A percentile compares a stretch with the other conserved stretches of the same genome.
Evolutionary conservation across 2,888 invertebrate genomes (phyloP).

Genomic region (Zootermopsis nevadensis): DNA sequence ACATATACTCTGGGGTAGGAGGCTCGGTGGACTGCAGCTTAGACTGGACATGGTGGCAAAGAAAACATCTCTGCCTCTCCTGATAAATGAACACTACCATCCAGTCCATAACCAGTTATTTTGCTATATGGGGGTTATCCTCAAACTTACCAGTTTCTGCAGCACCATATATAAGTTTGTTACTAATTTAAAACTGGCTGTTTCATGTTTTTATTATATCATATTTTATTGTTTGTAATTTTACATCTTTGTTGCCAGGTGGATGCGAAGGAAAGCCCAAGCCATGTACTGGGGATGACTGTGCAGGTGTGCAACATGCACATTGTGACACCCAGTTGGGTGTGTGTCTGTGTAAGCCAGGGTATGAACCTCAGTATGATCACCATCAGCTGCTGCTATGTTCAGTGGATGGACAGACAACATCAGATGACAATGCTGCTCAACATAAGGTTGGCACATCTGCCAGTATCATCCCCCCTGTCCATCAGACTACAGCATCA

Average conservation of each 20-base stretch:
- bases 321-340: constrained; percentile 45
- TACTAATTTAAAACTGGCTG: too few relatives aligned
- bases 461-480: constrained; percentile 32
- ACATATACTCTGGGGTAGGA: too few relatives aligned
- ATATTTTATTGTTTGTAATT: too few relatives aligned
- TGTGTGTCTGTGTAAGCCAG: constrained; percentile 38
- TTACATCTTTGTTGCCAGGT: constrained; percentile 56
- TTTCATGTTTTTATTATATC: too few relatives aligned
- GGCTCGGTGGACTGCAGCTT: too few relatives aligned
- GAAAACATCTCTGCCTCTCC: too few relatives aligned
- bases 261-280: constrained; percentile 61
- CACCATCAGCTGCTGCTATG: constrained; percentile 8
- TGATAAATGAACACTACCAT: too few relatives aligned
- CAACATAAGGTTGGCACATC: constrained; percentile 18
- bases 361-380: constrained; percentile 29
- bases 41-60: too few relatives aligned
- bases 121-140: too few relatives aligned
- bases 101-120: too few relatives aligned
- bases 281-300: constrained; percentile 57
- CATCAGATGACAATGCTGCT: constrained; percentile 36
- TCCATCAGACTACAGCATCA: constrained; percentile 36
- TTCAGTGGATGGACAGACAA: constrained; percentile 11
- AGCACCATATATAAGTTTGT: too few relatives aligned
- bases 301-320: constrained; percentile 48
- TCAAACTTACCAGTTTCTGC: too few relatives aligned